Conservation (phyloP, 2,113 vertebrate genomes). For the Athene cunicularia region DNA sequence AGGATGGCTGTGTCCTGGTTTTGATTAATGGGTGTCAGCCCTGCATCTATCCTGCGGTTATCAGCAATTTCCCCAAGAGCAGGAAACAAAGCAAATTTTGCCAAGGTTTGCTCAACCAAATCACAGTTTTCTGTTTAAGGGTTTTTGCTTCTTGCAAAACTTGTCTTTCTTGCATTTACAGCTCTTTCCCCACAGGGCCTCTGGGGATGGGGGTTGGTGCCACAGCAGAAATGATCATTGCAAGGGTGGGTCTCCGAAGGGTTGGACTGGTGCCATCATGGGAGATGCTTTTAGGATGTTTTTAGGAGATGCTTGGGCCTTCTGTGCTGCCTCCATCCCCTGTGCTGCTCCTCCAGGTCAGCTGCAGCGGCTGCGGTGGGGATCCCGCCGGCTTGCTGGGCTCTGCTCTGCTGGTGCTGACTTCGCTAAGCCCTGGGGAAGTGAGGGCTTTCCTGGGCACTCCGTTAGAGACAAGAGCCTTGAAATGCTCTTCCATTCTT, state of each 20-base stretch:
- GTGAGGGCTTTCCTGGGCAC: neutral
- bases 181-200: neutral
- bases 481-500: neutral
- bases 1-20: neutral
- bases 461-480: neutral
- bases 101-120: neutral
- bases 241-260: too few species aligned
- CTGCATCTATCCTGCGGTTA: neutral
- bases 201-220: neutral
- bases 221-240: neutral
- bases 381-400: constrained; percentile 18
- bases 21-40: neutral
- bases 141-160: neutral
- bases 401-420: constrained; percentile 15
- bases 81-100: neutral
- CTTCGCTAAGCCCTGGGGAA: neutral
- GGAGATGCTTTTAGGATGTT: neutral
- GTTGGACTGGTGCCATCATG: neutral
- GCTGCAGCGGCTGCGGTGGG: neutral
- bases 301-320: neutral
- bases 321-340: neutral
- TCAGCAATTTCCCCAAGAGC: neutral
- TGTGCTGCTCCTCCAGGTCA: neutral
- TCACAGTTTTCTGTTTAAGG: neutral
- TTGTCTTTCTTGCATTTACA: neutral